phyloP scores from a whole-genome alignment of 2,888 invertebrate species.

The Apodemia hepburni region DNA sequence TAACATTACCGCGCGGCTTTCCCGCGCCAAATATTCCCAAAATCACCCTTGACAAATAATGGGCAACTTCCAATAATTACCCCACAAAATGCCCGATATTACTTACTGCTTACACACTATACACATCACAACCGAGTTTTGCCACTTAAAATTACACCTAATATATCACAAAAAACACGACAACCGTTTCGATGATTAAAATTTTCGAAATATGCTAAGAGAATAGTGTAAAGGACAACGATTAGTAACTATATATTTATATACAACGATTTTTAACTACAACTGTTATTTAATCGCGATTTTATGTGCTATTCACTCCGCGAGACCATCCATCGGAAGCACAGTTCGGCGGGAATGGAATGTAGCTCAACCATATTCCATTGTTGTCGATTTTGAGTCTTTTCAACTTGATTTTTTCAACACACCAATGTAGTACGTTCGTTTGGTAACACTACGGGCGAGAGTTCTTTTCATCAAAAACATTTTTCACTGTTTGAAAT shows the following conservation, averaged over 20 bases:
- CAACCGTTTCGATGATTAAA: conserved; percentile 77
- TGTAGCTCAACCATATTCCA: conserved; percentile 75
- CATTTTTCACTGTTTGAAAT: conserved; percentile 65
- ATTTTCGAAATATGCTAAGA: conserved; percentile 53
- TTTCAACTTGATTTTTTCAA: conserved; percentile 65
- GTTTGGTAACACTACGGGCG: conserved; percentile 54
- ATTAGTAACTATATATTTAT: conserved; percentile 37
- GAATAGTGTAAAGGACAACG: conserved; percentile 54
- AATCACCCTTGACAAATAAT: conserved; percentile 17
- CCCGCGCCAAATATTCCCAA: conserved; percentile 40
- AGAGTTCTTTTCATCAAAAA: conserved; percentile 63
- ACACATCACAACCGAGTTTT: conserved; percentile 80
- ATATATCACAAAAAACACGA: conserved; percentile 77
- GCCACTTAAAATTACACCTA: conserved; percentile 59
- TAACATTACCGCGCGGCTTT: conserved; percentile 63
- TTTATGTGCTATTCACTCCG: conserved; percentile 51
- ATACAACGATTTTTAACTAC: conserved; percentile 37
- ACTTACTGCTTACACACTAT: conserved; percentile 70
- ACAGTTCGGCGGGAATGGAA: conserved; percentile 52
- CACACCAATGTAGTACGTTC: conserved; percentile 57
- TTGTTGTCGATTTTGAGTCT: conserved; percentile 59
- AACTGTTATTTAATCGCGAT: conserved; percentile 34
- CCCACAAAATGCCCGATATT: conserved; percentile 34
- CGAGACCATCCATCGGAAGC: conserved; percentile 60
- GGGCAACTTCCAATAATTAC: conserved; percentile 13